These are phyloP conservation scores for Scartelaos histophorus DNA, from an alignment of 2,113 vertebrate species.

Conservation along the genomic window DNA sequence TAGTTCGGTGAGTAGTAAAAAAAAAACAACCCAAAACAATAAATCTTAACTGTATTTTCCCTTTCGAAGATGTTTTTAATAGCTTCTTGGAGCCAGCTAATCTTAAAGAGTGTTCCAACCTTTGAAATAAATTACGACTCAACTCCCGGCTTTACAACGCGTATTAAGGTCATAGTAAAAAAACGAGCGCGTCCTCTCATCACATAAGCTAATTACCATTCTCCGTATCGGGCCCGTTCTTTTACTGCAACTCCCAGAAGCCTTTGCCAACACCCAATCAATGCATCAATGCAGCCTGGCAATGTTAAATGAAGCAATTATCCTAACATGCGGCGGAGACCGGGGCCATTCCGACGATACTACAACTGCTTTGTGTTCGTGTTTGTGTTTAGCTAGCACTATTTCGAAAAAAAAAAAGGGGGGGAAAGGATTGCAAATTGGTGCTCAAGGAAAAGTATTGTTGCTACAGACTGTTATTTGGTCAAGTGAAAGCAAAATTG, in stretches of 20 bases:
- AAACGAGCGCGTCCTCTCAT: conserved; percentile 6
- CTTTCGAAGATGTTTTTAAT: neutral
- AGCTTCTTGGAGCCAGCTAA: neutral
- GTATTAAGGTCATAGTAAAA: conserved; percentile 8
- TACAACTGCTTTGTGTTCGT: neutral
- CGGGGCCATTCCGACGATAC: neutral
- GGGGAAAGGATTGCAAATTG: neutral
- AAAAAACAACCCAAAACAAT: neutral
- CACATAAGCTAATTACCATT: conserved; percentile 19
- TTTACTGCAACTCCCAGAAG: conserved; percentile 11
- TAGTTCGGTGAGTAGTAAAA: neutral
- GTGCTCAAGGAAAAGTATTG: neutral
- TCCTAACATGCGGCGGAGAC: conserved; percentile 7
- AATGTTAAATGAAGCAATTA: conserved; percentile 8
- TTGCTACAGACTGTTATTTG: neutral
- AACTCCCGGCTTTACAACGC: neutral
- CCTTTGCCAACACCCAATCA: conserved; percentile 18
- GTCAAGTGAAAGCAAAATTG: neutral
- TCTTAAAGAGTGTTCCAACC: conserved; percentile 8
- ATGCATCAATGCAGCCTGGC: conserved; percentile 11
- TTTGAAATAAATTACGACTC: conserved; percentile 4
- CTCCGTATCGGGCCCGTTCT: conserved; percentile 11
- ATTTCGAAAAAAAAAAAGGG: neutral
- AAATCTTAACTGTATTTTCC: neutral
- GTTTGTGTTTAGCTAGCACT: conserved; percentile 4